Evolutionary conservation across 2,888 invertebrate species (phyloP), one percentile per base, ranked within the genome.

Genomic region (Agrypnus murinus): DNA sequence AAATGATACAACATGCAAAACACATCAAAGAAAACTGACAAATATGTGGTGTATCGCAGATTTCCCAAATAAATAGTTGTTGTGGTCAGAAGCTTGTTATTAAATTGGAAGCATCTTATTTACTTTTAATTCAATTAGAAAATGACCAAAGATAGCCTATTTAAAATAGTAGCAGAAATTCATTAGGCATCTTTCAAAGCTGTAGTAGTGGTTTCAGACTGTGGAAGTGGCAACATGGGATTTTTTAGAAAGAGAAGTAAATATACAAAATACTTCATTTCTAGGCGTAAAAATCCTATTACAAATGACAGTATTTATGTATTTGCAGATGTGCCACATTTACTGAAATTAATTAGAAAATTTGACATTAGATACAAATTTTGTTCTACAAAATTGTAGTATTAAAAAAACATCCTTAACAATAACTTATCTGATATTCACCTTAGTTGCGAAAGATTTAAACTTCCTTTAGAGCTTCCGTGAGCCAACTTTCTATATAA

Each of bases 201-300:
- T 7, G 75, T 80, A 1, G 79, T 77, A 0, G 74, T 73, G 68
- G 76, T 77, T 1, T 68, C 50, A 34, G 76, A 79, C 59, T 77
- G 75, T 64, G 78, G 76, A 9, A 63, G 68, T 31, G 43, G 75
- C 10, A 78, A 77, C 50, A 34, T 75, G 9, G 75, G 75, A 3
- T 48, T 78, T 19, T 77, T 75, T 75, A 71, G 71, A 57, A 5
- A 15, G 1, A 9, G 17, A 17, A 3, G 57, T 58, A 31, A 40
- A 8, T 36, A 15, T 53, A 3, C 59, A 77, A 9, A 63, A 69
- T 1, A 70, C 62, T 34, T 63, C 31, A 57, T 75, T 74, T n/a
- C n/a, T n/a, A n/a, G n/a, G n/a, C n/a, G n/a, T 46, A 31, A 43
- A n/a, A 69, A 75, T 70, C 73, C 75, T 10, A 38, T 45, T 7